Evolutionary conservation across 1,140 invertebrate genomes (phyloP), one percentile per base, ranked within the genome.

Genomic region (Galendromus occidentalis): DNA sequence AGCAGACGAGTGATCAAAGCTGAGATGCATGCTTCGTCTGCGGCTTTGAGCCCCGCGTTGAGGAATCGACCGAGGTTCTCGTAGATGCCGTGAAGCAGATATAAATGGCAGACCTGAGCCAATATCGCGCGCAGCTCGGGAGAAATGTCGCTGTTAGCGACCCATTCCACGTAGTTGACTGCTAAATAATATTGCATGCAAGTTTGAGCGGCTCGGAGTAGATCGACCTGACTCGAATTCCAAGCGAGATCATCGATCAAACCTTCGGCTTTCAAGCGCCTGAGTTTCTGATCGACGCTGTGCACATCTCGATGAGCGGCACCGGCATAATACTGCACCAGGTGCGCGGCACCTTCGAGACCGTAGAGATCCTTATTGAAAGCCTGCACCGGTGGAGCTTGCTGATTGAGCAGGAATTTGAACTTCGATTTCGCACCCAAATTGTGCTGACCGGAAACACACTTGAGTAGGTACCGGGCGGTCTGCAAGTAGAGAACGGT

Each of bases 401-500:
- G 5, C 9, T 51, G 20, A 66, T 64, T 25, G 6, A 28, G 18
- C 22, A 69, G 42, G n/a, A 66, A 65, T 7, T 28, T 39, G 33
- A 39, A 39, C 9, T 39, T 39, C 9, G 33, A 6, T 39, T 39
- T 39, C 33, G 4, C 33, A 6, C 33, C 33, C 33, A 39, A 9
- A 6, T 39, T 39, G 33, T 39, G 33, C 33, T 39, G 4, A 9
- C 33, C 33, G 4, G 33, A 4, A 9, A 39, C 33, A 9, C 33
- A 39, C 33, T 39, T 39, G 33, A 39, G 33, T 9, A 39, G 4
- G 33, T 73, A 85, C 79, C 87, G 82, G 1, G 89, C 89, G 0
- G 87, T 89, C 78, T 95, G 91, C 2, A 94, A 76, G 44, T 88
- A 77, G 70, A 96, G 77, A 17, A 95, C 90, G 0, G 89, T 92